These are phyloP conservation scores for Ypsolopha sequella DNA, from an alignment of 2,888 invertebrate species.

Conservation along the genomic window DNA sequence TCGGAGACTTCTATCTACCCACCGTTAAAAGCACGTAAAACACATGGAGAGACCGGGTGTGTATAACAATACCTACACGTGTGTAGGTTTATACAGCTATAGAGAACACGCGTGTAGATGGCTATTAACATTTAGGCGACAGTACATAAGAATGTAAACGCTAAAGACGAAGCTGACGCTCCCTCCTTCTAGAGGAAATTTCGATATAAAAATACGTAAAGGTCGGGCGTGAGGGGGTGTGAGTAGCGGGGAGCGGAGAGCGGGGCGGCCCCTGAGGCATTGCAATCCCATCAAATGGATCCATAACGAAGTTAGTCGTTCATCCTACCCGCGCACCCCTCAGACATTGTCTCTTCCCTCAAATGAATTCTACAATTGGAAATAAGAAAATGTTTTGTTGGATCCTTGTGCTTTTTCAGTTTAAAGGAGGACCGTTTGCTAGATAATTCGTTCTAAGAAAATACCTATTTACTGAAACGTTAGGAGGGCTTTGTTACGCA, in stretches of 20 bases:
- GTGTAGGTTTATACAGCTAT: slow-evolving; percentile 5
- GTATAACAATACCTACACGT: slow-evolving; percentile 6
- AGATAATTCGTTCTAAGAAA: slow-evolving; percentile 40
- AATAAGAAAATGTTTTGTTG: slow-evolving; percentile 72
- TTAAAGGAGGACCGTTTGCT: slow-evolving; percentile 59
- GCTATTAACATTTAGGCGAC: slow-evolving; percentile 67
- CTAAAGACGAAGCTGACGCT: slow-evolving; percentile 63
- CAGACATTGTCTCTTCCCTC: slow-evolving; percentile 70
- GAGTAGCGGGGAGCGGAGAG: slow-evolving; percentile 11
- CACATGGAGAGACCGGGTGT: slow-evolving; percentile 20
- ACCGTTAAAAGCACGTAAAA: slow-evolving; percentile 55
- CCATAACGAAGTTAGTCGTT: slow-evolving; percentile 81
- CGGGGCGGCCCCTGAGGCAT: slow-evolving; percentile 64
- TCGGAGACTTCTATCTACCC: slow-evolving; percentile 38
- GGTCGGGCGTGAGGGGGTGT: slow-evolving; percentile 31
- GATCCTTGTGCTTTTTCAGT: slow-evolving; percentile 64
- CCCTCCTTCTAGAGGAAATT: slow-evolving; percentile 64
- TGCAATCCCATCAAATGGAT: slow-evolving; percentile 85
- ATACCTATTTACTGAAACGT: slow-evolving; percentile 31
- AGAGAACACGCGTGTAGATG: slow-evolving; percentile 40
- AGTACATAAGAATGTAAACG: slow-evolving; percentile 71
- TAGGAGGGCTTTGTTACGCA: slow-evolving; percentile 23
- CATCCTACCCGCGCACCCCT: slow-evolving; percentile 68
- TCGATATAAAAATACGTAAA: slow-evolving; percentile 69
- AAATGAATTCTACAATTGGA: slow-evolving; percentile 72